Evolutionary conservation across 2,113 vertebrate genomes (phyloP).

Genomic region (Forbesichthys agassizii): DNA sequence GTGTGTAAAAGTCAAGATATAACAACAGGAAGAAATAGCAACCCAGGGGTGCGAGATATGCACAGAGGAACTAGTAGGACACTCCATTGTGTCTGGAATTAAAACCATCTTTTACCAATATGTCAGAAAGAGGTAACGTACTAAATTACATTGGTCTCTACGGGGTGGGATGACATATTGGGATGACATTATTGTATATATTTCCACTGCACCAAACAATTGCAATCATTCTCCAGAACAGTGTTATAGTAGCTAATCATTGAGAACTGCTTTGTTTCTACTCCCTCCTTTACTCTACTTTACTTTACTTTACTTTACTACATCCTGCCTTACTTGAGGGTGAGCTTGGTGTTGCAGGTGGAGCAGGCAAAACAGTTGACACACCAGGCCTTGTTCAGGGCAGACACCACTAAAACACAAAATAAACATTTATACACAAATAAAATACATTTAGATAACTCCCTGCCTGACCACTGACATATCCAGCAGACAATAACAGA

Average conservation of each 20-base stretch:
- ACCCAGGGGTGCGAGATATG: conserved; percentile 16
- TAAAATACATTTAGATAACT: background rate
- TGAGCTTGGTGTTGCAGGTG: conserved; percentile 96
- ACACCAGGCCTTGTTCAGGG: conserved; percentile 98
- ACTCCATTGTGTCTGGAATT: background rate
- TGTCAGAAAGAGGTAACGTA: too few species aligned
- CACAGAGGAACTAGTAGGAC: conserved; percentile 1
- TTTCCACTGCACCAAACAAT: too few species aligned
- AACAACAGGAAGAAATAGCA: conserved; percentile 12
- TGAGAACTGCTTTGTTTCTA: too few species aligned
- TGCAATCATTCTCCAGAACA: too few species aligned
- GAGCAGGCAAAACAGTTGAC: conserved; percentile 96
- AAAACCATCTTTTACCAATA: conserved; percentile 2
- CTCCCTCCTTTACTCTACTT: too few species aligned
- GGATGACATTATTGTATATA: too few species aligned
- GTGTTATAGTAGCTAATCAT: too few species aligned
- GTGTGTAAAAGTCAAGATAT: background rate
- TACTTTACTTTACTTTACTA: conserved; percentile 22
- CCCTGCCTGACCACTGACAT: background rate
- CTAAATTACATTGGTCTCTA: too few species aligned
- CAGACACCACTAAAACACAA: conserved; percentile 88
- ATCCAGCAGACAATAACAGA: background rate
- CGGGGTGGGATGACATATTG: too few species aligned
- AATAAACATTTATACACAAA: conserved; percentile 17
- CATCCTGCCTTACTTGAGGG: conserved; percentile 88